phyloP scores from a whole-genome alignment of 2,113 vertebrate genomes.

The Myanophis thanlyinensis region DNA sequence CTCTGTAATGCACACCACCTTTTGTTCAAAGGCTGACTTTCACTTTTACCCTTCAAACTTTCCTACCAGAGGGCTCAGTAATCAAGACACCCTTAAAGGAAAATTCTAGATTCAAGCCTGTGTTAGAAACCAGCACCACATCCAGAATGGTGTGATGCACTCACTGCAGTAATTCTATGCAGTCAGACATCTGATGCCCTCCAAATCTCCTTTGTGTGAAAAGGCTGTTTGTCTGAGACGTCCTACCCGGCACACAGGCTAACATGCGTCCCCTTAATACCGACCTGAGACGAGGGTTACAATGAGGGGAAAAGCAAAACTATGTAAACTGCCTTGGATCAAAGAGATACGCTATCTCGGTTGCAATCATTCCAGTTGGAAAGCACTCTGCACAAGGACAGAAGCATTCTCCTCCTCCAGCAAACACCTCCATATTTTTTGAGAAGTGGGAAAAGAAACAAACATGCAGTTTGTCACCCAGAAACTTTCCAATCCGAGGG shows the following conservation, averaged over 20 bases:
- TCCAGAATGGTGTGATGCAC: not conserved
- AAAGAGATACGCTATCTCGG: not conserved
- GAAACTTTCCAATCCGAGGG: not conserved
- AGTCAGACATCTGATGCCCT: not conserved
- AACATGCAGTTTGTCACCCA: not conserved
- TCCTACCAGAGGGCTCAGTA: not conserved
- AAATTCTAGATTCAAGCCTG: not conserved
- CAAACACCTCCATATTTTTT: not conserved
- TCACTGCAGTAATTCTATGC: not conserved
- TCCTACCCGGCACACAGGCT: not conserved
- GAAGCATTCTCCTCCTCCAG: not conserved
- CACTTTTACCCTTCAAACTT: not conserved
- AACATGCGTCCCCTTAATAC: not conserved
- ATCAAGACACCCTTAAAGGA: not conserved
- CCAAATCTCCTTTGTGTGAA: not conserved
- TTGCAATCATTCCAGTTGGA: not conserved
- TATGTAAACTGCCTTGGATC: not conserved
- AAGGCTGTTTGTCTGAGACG: not conserved
- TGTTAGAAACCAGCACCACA: not conserved
- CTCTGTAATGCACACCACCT: not conserved
- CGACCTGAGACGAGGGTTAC: not conserved
- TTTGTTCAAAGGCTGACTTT: not conserved
- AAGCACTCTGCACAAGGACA: not conserved
- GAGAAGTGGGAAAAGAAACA: not conserved
- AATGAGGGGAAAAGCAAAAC: not conserved